A percentile compares a stretch with the other conserved stretches of the same genome.
Evolutionary conservation across 1,140 invertebrate genomes (phyloP).

Genomic region (Drosophila willistoni): DNA sequence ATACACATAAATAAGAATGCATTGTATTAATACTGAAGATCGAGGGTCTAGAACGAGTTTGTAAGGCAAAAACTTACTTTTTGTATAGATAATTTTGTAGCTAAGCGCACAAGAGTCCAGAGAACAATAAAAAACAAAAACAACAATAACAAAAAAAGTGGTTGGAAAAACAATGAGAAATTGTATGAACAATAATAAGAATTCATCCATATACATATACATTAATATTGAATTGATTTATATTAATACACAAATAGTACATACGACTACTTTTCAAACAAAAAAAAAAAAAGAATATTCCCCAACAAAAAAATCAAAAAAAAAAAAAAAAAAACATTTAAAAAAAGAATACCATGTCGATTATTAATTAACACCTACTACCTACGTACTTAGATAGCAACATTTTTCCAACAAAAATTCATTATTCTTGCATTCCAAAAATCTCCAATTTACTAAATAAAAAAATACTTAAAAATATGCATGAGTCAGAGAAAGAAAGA

Average conservation of each 20-base stretch:
- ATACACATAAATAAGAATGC: conserved; percentile 22
- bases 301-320: conserved; percentile 32
- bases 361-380: conserved; percentile 62
- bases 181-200: conserved; percentile 28
- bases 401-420: conserved; percentile 68
- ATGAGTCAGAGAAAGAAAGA: conserved; percentile 32
- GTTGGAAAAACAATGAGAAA: background rate
- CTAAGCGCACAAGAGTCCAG: conserved; percentile 77
- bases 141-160: background rate
- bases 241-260: conserved; percentile 25
- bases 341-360: conserved; percentile 60
- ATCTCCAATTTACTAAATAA: conserved; percentile 64
- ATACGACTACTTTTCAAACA: conserved; percentile 41
- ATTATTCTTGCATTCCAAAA: conserved; percentile 60
- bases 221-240: conserved; percentile 43
- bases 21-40: conserved; percentile 45
- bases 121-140: conserved; percentile 16
- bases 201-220: conserved; percentile 53
- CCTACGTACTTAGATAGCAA: conserved; percentile 75
- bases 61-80: conserved; percentile 57
- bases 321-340: conserved; percentile 27
- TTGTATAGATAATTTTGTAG: conserved; percentile 71
- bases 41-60: conserved; percentile 47
- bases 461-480: conserved; percentile 31
- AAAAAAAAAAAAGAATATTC: conserved; percentile 41